Conservation (phyloP, 1,140 invertebrate species). For the Temnothorax longispinosus region DNA sequence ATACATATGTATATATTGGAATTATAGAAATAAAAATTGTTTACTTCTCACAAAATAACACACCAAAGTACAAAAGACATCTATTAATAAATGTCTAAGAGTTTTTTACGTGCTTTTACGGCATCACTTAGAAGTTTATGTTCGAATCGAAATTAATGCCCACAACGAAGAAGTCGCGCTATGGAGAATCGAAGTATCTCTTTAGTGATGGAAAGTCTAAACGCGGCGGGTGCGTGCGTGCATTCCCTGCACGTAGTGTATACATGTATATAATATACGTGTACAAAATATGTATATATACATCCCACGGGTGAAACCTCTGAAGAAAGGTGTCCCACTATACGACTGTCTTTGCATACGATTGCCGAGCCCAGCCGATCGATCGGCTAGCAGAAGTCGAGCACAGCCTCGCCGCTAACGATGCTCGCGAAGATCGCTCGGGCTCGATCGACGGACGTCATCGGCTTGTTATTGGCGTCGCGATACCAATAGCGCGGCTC, state of each 20-base stretch:
- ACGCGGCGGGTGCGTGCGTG: background rate
- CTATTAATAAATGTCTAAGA: constrained; percentile 12
- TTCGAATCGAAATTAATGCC: background rate
- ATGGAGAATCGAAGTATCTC: background rate
- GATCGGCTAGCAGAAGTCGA: constrained; percentile 64
- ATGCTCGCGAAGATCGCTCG: constrained; percentile 79
- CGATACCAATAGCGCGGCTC: background rate
- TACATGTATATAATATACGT: background rate
- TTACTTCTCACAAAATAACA: constrained; percentile 17
- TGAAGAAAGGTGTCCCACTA: too few relatives aligned
- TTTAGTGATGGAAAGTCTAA: background rate
- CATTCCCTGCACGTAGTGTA: background rate
- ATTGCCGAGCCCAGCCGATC: constrained; percentile 42
- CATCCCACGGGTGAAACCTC: background rate
- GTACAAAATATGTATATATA: constrained; percentile 6
- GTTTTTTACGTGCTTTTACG: background rate
- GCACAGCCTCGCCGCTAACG: constrained; percentile 74
- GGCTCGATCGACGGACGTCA: constrained; percentile 74
- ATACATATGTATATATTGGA: background rate
- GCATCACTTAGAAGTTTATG: background rate
- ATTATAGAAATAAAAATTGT: constrained; percentile 21
- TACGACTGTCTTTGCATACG: background rate
- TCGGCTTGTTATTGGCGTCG: background rate
- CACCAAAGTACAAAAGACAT: constrained; percentile 1
- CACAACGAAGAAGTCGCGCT: background rate